A percentile compares a stretch with the other conserved stretches of the same genome.
These are phyloP conservation scores for Erannis defoliaria DNA, from an alignment of 2,888 invertebrate species.

Conservation along the genomic window DNA sequence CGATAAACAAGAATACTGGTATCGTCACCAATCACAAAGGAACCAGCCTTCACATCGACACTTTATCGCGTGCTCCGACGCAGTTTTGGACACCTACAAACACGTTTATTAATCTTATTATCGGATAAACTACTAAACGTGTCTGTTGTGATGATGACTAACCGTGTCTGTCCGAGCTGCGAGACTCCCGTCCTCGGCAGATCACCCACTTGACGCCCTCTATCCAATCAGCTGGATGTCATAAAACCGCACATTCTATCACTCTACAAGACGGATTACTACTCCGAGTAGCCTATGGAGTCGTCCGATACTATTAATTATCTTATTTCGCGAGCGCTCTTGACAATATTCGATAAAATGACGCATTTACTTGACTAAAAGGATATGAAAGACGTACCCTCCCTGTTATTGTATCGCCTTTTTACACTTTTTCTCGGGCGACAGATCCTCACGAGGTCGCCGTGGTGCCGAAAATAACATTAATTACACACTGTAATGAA, in stretches of 20 bases:
- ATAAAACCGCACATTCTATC: conserved; percentile 58
- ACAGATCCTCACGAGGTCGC: conserved; percentile 82
- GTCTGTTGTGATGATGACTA: conserved; percentile 80
- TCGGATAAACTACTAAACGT: conserved; percentile 67
- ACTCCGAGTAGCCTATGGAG: conserved; percentile 39
- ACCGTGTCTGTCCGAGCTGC: conserved; percentile 76
- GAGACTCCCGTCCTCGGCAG: conserved; percentile 65
- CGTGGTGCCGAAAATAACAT: conserved; percentile 82
- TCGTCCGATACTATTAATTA: conserved; percentile 53
- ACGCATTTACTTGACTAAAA: conserved; percentile 85
- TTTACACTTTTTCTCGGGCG: conserved; percentile 79
- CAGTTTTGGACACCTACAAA: conserved; percentile 61
- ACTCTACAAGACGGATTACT: conserved; percentile 47
- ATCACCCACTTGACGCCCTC: conserved; percentile 76
- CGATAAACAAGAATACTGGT: conserved; percentile 73
- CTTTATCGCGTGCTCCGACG: conserved; percentile 68
- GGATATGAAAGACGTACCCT: conserved; percentile 86
- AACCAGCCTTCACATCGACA: conserved; percentile 70
- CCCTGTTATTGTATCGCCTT: conserved; percentile 82
- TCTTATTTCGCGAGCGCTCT: conserved; percentile 62
- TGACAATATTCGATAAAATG: conserved; percentile 82
- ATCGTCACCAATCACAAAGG: conserved; percentile 79
- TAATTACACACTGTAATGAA: conserved; percentile 79
- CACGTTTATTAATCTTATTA: conserved; percentile 61
- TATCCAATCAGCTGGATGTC: conserved; percentile 79